Conservation (phyloP, 1,140 invertebrate genomes). For the Chelonus insularis region DNA sequence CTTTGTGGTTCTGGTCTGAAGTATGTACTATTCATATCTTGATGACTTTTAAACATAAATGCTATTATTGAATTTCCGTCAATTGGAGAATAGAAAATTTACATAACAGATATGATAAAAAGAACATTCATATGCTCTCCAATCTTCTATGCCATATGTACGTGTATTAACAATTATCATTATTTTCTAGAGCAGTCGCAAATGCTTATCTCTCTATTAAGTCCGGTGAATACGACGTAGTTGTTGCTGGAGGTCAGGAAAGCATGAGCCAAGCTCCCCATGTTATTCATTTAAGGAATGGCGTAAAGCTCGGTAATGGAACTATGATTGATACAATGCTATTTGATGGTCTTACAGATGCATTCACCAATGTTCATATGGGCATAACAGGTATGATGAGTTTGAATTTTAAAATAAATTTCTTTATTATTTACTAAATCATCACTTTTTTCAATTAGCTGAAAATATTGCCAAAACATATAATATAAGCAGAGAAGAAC, state of each 20-base stretch:
- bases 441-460: conserved; percentile 55
- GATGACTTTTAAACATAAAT: no score
- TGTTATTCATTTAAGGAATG: conserved; percentile 67
- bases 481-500: conserved; percentile 70
- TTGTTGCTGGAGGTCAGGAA: conserved; percentile 85
- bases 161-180: conserved; percentile 12
- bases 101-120: neutral
- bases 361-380: conserved; percentile 81
- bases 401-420: conserved; percentile 2
- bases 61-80: no score
- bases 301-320: conserved; percentile 72
- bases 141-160: no score
- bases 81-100: neutral
- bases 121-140: no score
- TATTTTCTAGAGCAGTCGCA: conserved; percentile 66
- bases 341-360: conserved; percentile 79
- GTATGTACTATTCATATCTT: conserved; percentile 60
- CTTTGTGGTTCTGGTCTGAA: conserved; percentile 86
- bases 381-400: conserved; percentile 74
- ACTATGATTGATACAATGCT: conserved; percentile 73
- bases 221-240: conserved; percentile 69
- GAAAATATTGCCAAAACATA: conserved; percentile 80
- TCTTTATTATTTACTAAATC: neutral
- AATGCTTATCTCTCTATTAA: conserved; percentile 73
- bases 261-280: conserved; percentile 84